Evolutionary conservation across 2,113 vertebrate species (phyloP), one percentile per base, ranked within the genome.

Genomic region (Chaetodon auriga): DNA sequence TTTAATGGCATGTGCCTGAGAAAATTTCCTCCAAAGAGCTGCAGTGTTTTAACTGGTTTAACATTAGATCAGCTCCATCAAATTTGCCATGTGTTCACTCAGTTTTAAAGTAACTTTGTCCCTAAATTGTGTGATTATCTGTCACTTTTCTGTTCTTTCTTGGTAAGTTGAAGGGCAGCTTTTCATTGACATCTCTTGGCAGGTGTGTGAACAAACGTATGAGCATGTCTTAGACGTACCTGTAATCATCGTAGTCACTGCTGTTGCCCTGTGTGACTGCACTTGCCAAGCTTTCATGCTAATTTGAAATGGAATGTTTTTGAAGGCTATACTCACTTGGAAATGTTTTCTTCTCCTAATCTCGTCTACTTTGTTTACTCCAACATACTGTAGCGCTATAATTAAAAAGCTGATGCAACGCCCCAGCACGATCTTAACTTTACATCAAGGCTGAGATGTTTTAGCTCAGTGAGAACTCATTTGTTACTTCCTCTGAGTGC

Each of bases 361-460:
- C 54, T 48, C 7, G 19, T 77, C 38, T 55, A 35, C 57, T 77
- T 58, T 84, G 86, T 89, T 84, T 84, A 73, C 71, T 55, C 51
- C 53, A 62, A 55, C 55, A 72, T 38, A 65, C 63, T 58, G 80
- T 15, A 62, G 70, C 49, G 1, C 63, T 82, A 58, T 78, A 87
- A 90, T 87, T 89, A 87, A 80, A 70, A 82, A 5, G 35, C 75
- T 80, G 77, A 82, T 72, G 81, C 75, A 87, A 86, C 2, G 35
- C 48, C 71, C 55, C 35, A 9, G 54, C 72, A 55, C 46, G 53
- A 48, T 78, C 63, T 65, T 69, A 75, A 85, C 78, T 68, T 85
- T 72, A 53, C 57, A 76, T 82, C 81, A 84, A 84, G 68, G 73
- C 80, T 35, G 36, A 75, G 54, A 66, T 74, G 61, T 58, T 76